Evolutionary conservation across 2,888 invertebrate genomes (phyloP), one percentile per base, ranked within the genome.

Genomic region (Nipponacmea schrenckii): DNA sequence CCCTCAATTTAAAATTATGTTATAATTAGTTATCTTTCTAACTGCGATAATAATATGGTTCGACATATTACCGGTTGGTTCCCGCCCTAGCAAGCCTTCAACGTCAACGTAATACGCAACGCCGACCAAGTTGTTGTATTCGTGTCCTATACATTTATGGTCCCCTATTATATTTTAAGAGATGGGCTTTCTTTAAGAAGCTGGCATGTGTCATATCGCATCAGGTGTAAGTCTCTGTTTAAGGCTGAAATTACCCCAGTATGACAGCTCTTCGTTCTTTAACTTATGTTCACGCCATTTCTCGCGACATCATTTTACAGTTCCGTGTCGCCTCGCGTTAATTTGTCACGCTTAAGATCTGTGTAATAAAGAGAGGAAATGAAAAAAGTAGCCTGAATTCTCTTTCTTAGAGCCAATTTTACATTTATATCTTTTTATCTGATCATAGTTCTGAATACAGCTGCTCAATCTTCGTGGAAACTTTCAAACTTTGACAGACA

Each of bases 271-370:
- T 24, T 24, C 24, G 20, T 56, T 56, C 24, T 56, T 56, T 24
- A 56, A 20, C 56, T 56, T 56, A 56, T 56, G 56, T 56, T 56
- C 56, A 56, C 56, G 56, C 14, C 56, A 56, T 56, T 24, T 56
- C 24, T 56, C 12, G 20, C 56, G 20, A 56, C 56, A 56, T 24
- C 56, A 56, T 24, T 24, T 39, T 24, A 56, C 20, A 56, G 20
- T 56, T 20, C 24, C 56, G 56, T 56, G 56, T 56, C 56, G 56
- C 20, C 24, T 56, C 56, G 39, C 10, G 56, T 24, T 56, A 20
- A 20, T 56, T 24, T 56, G 20, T 56, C 56, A 56, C 56, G 56
- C 56, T 39, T 39, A 56, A 20, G 56, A 20, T 56, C 24, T 12
- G 20, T 56, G 56, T 14, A 24, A 24, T 20, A 56, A 14, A 24